Evolutionary conservation across 2,113 vertebrate species (phyloP), one percentile per base, ranked within the genome.

Genomic region (Tonatia bakeri): DNA sequence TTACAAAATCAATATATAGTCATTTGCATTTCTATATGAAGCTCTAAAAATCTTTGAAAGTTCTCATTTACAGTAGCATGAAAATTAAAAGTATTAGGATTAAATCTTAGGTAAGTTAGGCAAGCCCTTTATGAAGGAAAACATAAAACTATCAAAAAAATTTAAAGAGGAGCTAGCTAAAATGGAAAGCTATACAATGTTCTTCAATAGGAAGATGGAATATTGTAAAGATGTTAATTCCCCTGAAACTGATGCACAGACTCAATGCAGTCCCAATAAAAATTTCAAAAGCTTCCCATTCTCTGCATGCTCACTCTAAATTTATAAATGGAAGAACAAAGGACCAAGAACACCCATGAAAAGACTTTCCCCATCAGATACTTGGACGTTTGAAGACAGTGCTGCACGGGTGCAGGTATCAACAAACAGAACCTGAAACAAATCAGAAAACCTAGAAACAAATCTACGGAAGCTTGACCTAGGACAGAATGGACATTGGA

Each of bases 1-100:
- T 85, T 92, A 80, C 14, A 94, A 76, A 93, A 59, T 87, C 26
- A 69, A 77, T 70, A 45, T 33, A 76, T 31, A 73, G 17, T 79
- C 15, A 92, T 38, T 64, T 95, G 33, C 11, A 79, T 87, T 95
- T 94, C 85, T 90, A 90, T 31, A 73, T 12, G 87, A 95, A 92
- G 80, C 10, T 80, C 90, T 61, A 56, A 70, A 81, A 81, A 64
- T 77, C 73, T 96, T 94, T 31, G 15, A 36, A 94, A 93, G 11
- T 87, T 72, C 15, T 77, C 70, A 94, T 85, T 87, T 75, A 79
- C 5, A 83, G 82, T 2, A 64, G 36, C 20, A 88, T 47, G 69
- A 96, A 88, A 61, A 95, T 85, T 70, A 54, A 95, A 87, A 84
- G 45, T 19, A 94, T 52, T n/a, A 91, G 6, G 36, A 86, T 22